Evolutionary conservation across 1,140 invertebrate genomes (phyloP).

Genomic region (Drosophila novamexicana): DNA sequence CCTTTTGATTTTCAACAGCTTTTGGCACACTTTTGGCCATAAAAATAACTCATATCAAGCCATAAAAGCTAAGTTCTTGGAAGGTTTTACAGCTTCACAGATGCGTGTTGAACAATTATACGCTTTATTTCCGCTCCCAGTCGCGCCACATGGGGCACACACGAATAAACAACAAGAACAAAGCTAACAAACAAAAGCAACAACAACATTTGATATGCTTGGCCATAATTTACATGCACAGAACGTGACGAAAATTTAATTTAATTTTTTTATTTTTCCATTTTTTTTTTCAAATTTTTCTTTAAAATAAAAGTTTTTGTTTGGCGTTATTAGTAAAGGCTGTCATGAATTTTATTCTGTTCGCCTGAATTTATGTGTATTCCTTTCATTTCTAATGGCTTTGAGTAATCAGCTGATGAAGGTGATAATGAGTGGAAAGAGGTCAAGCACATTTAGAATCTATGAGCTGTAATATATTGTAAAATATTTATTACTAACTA

Average conservation of each 20-base stretch:
- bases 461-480: background rate
- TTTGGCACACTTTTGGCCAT: slow-evolving; percentile 38
- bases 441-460: slow-evolving; percentile 3
- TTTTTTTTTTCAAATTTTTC: slow-evolving; percentile 28
- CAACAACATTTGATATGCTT: slow-evolving; percentile 23
- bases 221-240: slow-evolving; percentile 51
- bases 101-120: slow-evolving; percentile 50
- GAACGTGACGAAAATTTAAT: slow-evolving; percentile 57
- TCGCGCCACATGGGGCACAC: slow-evolving; percentile 38
- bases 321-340: slow-evolving; percentile 26
- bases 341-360: slow-evolving; percentile 23
- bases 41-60: slow-evolving; percentile 25
- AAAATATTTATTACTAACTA: slow-evolving; percentile 6
- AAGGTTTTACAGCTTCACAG: slow-evolving; percentile 19
- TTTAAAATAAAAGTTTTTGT: slow-evolving; percentile 22
- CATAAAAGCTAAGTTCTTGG: slow-evolving; percentile 26
- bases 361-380: slow-evolving; percentile 4
- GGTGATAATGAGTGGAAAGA: slow-evolving; percentile 23
- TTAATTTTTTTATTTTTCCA: slow-evolving; percentile 30
- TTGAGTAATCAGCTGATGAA: slow-evolving; percentile 25
- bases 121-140: slow-evolving; percentile 49
- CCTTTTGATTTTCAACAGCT: background rate
- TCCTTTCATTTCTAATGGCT: slow-evolving; percentile 4
- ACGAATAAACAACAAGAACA: slow-evolving; percentile 6
- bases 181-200: slow-evolving; percentile 9